Percentiles rank a stretch among this genome's conserved stretches.
Conservation (phyloP, 2,888 invertebrate species). For the Morpho deidamia region DNA sequence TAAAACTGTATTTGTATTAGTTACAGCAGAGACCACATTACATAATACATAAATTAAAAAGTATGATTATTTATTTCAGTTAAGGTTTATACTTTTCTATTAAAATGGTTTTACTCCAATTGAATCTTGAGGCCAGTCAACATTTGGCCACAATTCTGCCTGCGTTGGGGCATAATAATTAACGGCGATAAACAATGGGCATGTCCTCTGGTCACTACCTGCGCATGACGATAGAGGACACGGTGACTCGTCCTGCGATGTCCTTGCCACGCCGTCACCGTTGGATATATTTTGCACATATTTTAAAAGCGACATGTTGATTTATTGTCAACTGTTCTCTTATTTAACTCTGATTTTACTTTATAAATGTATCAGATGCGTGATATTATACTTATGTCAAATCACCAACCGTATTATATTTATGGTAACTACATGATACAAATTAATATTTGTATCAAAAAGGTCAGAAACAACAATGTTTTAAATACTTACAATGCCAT, state of each 20-base stretch:
- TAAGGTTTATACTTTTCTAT: no score
- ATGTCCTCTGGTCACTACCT: constrained; percentile 73
- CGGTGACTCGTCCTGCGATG: constrained; percentile 61
- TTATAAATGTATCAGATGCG: no score
- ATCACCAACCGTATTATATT: no score
- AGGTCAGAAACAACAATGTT: no score
- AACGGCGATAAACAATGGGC: constrained; percentile 75
- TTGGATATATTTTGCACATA: constrained; percentile 46
- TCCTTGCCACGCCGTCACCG: constrained; percentile 54
- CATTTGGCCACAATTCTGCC: constrained; percentile 45
- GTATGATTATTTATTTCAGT: no score
- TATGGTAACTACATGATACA: no score
- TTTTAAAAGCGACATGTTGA: constrained; percentile 27
- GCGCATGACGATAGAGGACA: constrained; percentile 71
- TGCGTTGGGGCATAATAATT: constrained; percentile 73
- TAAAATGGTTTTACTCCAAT: not conserved
- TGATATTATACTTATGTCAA: no score
- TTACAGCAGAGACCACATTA: constrained; percentile 1
- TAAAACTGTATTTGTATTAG: constrained; percentile 38
- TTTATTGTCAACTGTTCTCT: constrained; percentile 17
- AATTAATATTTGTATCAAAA: no score
- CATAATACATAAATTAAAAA: no score
- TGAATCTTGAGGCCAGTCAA: constrained; percentile 23
- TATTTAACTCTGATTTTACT: constrained; percentile 1
- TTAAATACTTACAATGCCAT: not conserved